phyloP scores from a whole-genome alignment of 2,888 invertebrate species.

The Aphidius colemani region DNA sequence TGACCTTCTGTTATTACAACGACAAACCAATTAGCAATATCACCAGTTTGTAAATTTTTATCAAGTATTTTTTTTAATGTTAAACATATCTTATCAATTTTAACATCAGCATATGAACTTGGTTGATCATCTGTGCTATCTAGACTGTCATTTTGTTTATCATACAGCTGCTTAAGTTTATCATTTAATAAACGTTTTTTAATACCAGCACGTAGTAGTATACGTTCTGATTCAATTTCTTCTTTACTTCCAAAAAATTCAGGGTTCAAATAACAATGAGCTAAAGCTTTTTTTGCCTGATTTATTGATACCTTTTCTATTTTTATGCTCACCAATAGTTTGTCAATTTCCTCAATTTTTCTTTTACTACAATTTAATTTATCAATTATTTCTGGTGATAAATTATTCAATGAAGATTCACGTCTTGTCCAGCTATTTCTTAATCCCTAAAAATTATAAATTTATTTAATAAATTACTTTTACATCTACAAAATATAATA shows the following conservation, averaged over 20 bases:
- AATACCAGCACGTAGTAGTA: conserved; percentile 57
- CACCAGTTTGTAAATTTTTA: conserved; percentile 32
- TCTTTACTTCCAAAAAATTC: conserved; percentile 61
- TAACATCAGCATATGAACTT: conserved; percentile 36
- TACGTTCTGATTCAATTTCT: conserved; percentile 63
- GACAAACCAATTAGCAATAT: conserved; percentile 53
- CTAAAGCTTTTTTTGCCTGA: conserved; percentile 61
- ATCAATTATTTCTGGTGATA: neutral
- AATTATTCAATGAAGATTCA: neutral
- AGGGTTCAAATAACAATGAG: conserved; percentile 60
- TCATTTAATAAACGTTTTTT: conserved; percentile 38
- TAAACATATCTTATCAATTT: conserved; percentile 39
- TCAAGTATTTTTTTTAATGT: conserved; percentile 37
- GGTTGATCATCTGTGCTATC: neutral
- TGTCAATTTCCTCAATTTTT: conserved; percentile 34
- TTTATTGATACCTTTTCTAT: conserved; percentile 44
- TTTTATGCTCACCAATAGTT: conserved; percentile 40
- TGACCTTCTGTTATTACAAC: conserved; percentile 49
- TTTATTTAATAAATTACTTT: conserved; percentile 5
- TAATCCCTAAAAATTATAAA: conserved; percentile 33
- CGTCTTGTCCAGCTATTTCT: conserved; percentile 22
- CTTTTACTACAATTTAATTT: neutral
- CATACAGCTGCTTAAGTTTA: conserved; percentile 38
- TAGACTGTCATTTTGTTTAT: neutral
- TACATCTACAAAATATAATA: neutral